phyloP scores from a whole-genome alignment of 2,113 vertebrate genomes.

The Chaetura pelagica region DNA sequence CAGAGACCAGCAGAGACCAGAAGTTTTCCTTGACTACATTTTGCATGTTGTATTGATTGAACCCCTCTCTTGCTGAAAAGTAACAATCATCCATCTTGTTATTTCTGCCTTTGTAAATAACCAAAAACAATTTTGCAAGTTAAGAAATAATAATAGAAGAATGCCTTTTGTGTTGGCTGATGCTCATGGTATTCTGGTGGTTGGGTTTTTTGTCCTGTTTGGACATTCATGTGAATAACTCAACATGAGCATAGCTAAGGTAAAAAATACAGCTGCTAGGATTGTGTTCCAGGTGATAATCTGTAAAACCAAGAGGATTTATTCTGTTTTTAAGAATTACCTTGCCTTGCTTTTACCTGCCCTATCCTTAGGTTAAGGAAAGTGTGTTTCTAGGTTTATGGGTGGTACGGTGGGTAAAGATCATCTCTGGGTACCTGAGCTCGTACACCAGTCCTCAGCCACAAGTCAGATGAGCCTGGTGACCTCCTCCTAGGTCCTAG shows the following conservation, averaged over 20 bases:
- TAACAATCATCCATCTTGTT: neutral
- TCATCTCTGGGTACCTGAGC: neutral
- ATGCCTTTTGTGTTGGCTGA: neutral
- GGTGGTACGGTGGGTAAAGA: neutral
- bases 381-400: neutral
- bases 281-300: neutral
- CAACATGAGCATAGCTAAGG: neutral
- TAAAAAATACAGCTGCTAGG: neutral
- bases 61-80: neutral
- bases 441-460: constrained; percentile 37
- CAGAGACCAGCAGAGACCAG: neutral
- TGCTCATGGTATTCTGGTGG: neutral
- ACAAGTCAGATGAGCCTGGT: constrained; percentile 39
- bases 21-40: neutral
- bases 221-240: neutral
- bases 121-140: neutral
- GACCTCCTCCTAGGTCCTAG: constrained; percentile 41
- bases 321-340: neutral
- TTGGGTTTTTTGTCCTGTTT: neutral
- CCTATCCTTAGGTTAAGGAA: neutral
- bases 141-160: neutral
- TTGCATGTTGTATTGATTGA: neutral
- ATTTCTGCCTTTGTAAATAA: neutral
- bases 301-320: neutral
- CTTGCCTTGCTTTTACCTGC: neutral